Evolutionary conservation across 2,113 vertebrate species (phyloP).

Genomic region (Crotalus horridus): DNA sequence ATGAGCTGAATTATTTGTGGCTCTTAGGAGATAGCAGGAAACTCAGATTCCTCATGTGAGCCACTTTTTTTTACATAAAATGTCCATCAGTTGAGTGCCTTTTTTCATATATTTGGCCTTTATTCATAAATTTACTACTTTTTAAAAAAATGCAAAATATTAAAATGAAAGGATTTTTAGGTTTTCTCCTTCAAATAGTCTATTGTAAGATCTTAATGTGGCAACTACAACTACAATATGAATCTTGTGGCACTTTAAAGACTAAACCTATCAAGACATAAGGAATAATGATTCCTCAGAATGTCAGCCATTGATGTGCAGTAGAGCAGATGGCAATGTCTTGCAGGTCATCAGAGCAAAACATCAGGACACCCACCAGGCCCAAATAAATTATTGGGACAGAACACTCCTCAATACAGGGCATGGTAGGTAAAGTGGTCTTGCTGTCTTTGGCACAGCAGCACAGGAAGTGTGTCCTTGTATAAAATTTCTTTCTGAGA

Average conservation of each 20-base stretch:
- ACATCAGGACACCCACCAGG: background rate
- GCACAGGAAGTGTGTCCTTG: background rate
- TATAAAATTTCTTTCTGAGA: background rate
- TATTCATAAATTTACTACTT: slow-evolving; percentile 45
- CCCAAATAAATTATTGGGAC: background rate
- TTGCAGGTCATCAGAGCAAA: background rate
- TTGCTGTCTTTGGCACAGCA: background rate
- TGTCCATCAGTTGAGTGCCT: slow-evolving; percentile 54
- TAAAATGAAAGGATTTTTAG: slow-evolving; percentile 34
- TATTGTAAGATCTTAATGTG: slow-evolving; percentile 22
- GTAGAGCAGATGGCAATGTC: background rate
- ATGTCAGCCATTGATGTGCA: background rate
- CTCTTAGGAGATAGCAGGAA: slow-evolving; percentile 44
- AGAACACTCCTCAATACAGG: background rate
- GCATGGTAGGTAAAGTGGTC: background rate
- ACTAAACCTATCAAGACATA: background rate
- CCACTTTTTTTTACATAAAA: slow-evolving; percentile 58
- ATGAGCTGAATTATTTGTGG: slow-evolving; percentile 60
- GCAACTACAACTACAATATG: background rate
- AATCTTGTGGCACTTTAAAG: background rate
- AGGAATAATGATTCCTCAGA: background rate
- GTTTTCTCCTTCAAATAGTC: slow-evolving; percentile 30
- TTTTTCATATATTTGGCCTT: slow-evolving; percentile 43
- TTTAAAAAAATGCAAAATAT: slow-evolving; percentile 36
- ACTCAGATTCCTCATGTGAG: slow-evolving; percentile 55